Percentiles rank a stretch among this genome's conserved stretches.
These are phyloP conservation scores for Dasyurus viverrinus DNA, from an alignment of 2,113 vertebrate species.

Conservation along the genomic window DNA sequence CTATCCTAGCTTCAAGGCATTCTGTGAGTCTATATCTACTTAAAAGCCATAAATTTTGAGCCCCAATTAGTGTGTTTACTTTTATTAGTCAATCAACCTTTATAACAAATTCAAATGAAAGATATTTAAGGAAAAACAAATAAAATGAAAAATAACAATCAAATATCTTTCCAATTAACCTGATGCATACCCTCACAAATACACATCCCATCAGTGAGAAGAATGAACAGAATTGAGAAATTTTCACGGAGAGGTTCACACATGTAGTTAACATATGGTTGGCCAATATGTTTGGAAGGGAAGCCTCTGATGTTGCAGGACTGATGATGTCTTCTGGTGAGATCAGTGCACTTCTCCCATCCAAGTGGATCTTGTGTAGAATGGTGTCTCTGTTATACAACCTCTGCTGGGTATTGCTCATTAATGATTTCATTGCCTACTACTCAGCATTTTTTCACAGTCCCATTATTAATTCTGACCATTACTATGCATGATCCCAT, in stretches of 20 bases:
- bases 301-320: neutral
- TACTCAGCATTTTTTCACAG: neutral
- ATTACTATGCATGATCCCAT: neutral
- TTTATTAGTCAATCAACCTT: neutral
- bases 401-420: neutral
- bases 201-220: neutral
- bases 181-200: neutral
- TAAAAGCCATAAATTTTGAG: neutral
- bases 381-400: neutral
- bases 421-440: neutral
- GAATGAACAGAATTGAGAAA: neutral
- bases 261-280: neutral
- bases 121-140: neutral
- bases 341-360: neutral
- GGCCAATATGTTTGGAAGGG: neutral
- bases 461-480: neutral
- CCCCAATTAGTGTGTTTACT: neutral
- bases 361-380: neutral
- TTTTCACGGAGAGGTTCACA: neutral
- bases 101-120: neutral
- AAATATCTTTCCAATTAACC: neutral
- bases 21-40: neutral
- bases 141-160: neutral
- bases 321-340: neutral
- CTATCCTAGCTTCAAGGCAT: neutral